phyloP scores from a whole-genome alignment of 2,113 vertebrate genomes.

The Coturnix japonica region DNA sequence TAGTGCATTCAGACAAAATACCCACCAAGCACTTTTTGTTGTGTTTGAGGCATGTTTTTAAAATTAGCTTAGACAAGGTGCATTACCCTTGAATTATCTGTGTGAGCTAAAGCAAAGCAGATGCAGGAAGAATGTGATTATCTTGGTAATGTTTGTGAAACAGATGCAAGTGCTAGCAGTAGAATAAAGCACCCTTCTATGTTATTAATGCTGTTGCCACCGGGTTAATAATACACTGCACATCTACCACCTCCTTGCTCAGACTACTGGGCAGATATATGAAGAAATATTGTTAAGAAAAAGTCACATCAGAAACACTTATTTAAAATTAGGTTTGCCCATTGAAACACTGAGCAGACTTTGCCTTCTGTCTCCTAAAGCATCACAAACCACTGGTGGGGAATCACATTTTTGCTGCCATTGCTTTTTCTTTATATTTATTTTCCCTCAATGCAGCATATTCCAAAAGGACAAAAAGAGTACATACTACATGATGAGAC shows the following conservation, averaged over 20 bases:
- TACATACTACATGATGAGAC: background rate
- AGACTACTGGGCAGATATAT: background rate
- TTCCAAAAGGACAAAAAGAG: background rate
- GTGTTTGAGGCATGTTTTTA: slow-evolving; percentile 55
- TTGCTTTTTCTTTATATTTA: background rate
- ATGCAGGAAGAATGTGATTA: slow-evolving; percentile 70
- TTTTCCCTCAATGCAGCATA: background rate
- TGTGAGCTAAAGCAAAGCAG: slow-evolving; percentile 71
- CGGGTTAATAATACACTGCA: slow-evolving; percentile 39
- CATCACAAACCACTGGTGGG: background rate
- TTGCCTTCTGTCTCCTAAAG: background rate
- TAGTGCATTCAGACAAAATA: slow-evolving; percentile 61
- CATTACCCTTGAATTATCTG: slow-evolving; percentile 72
- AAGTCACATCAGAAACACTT: slow-evolving; percentile 11
- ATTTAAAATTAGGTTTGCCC: slow-evolving; percentile 21
- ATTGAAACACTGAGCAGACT: background rate
- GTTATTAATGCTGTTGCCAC: slow-evolving; percentile 52
- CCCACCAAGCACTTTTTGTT: slow-evolving; percentile 48
- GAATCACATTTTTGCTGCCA: background rate
- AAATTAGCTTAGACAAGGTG: slow-evolving; percentile 73
- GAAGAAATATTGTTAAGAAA: background rate
- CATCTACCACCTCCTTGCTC: background rate
- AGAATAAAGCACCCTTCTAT: slow-evolving; percentile 50
- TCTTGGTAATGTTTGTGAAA: slow-evolving; percentile 66
- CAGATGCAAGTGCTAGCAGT: slow-evolving; percentile 7